Evolutionary conservation across 2,888 invertebrate genomes (phyloP), one percentile per base, ranked within the genome.

Genomic region (Calliphora vomitoria): DNA sequence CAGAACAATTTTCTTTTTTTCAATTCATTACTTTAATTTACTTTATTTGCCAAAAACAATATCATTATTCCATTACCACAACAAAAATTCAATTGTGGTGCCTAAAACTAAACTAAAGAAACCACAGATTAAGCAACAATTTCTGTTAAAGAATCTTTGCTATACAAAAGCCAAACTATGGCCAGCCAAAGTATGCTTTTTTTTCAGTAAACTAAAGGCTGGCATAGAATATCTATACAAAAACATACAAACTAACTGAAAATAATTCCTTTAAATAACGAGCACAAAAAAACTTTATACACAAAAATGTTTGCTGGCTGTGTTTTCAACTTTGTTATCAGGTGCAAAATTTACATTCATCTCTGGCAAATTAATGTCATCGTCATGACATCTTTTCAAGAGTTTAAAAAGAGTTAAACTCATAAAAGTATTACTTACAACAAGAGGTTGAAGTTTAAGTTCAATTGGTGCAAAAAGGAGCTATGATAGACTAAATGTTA

Each of bases 361-460:
- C 64, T 74, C 74, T 82, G 74, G 71, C 50, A 71, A 82, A 81
- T 74, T 74, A 66, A 66, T 74, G 64, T 82, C 44, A 66, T 64
- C 55, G 44, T 68, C 66, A 66, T 74, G 47, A 66, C 66, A 74
- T 74, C 72, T 58, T 82, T 74, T 74, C 55, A 66, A 47, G 82
- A 74, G 66, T 66, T 74, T 47, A 74, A 82, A 74, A 55, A 35
- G 74, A 82, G 82, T 74, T 82, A 74, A 82, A 74, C 58, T 66
- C 44, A 47, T 82, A 66, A 74, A 82, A 72, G 25, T 64, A 44
- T 72, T 72, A 47, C 47, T 64, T 64, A 64, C 53, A 50, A 25
- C 25, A 25, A 31, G 18, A 20, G 60, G 35, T 25, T 47, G 35
- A 8, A 64, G 53, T 62, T 58, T 11, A 71, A 62, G 10, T 38